phyloP scores from a whole-genome alignment of 2,113 vertebrate species.

The Madoqua kirkii region DNA sequence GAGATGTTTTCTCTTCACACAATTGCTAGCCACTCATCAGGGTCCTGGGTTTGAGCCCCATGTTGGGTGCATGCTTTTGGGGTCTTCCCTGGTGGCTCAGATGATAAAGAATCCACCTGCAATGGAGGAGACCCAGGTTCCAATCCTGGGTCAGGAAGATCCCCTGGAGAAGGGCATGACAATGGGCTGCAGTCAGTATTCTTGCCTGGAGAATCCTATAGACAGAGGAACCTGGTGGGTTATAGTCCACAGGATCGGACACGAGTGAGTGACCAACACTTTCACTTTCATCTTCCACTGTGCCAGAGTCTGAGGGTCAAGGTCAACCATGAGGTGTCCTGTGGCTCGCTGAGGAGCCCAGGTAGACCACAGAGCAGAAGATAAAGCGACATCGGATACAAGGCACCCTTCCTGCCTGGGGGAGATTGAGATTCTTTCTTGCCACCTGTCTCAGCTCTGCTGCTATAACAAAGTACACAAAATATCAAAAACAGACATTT shows the following conservation, averaged over 20 bases:
- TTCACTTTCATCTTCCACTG: rapidly evolving
- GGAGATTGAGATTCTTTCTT: rapidly evolving
- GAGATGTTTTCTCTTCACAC: no score
- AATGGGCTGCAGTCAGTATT: neutral
- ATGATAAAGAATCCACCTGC: neutral
- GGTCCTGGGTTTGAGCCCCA: neutral
- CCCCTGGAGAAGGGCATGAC: neutral
- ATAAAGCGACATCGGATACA: rapidly evolving
- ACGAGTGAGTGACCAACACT: neutral
- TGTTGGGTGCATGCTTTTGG: neutral
- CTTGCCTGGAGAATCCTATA: neutral
- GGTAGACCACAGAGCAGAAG: rapidly evolving
- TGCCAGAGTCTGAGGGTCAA: neutral
- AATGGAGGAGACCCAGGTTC: neutral
- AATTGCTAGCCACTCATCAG: rapidly evolving
- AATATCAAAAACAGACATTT: neutral
- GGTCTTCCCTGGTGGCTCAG: neutral
- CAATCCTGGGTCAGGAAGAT: neutral
- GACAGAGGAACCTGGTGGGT: neutral
- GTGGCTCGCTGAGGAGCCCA: neutral
- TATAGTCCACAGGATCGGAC: neutral
- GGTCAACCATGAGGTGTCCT: rapidly evolving
- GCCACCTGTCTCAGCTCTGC: neutral
- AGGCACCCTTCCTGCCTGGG: rapidly evolving
- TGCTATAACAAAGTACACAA: neutral